Percentiles rank a stretch among this genome's conserved stretches.
Evolutionary conservation across 2,888 invertebrate species (phyloP).

Genomic region (Tinea pellionella): DNA sequence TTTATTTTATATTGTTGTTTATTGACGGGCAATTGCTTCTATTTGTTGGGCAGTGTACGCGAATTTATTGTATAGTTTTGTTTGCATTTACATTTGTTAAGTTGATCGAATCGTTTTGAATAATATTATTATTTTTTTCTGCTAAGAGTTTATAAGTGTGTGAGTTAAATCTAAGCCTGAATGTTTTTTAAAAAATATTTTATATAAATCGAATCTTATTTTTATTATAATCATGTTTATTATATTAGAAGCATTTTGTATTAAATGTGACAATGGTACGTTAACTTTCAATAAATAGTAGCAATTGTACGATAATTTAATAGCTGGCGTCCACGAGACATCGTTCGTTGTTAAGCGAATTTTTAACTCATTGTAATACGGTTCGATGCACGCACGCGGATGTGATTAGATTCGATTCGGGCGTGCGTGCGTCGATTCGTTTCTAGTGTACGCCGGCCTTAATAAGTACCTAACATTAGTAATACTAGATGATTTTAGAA

Average conservation of each 20-base stretch:
- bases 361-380: no score
- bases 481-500: neutral
- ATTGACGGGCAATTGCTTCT: neutral
- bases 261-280: no score
- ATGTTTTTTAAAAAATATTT: neutral
- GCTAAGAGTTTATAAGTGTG: no score
- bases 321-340: no score
- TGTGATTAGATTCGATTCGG: no score
- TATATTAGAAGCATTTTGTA: neutral
- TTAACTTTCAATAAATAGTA: neutral
- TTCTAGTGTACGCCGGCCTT: no score
- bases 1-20: neutral
- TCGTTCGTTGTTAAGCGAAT: no score
- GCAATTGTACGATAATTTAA: neutral
- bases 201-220: neutral
- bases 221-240: neutral
- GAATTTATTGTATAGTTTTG: neutral
- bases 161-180: no score
- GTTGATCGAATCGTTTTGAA: neutral
- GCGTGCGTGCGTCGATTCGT: no score
- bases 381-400: no score
- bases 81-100: slow-evolving; percentile 3
- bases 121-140: neutral
- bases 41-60: neutral
- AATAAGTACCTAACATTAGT: neutral